phyloP scores from a whole-genome alignment of 1,140 invertebrate species.

The Drosophila pruinosa region DNA sequence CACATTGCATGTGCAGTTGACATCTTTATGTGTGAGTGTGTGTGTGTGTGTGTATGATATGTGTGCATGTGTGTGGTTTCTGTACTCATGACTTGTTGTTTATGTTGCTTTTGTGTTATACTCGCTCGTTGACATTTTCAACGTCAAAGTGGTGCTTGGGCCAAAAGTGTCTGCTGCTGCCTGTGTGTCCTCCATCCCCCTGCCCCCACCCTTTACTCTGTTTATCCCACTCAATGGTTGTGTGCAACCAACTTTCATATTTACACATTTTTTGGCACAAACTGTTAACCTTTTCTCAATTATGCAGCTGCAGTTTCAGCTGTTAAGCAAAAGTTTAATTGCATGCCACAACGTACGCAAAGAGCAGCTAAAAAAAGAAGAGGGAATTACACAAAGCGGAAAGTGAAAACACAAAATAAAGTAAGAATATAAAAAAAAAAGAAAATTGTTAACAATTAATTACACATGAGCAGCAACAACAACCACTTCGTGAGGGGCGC shows the following conservation, averaged over 20 bases:
- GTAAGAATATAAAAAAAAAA: neutral
- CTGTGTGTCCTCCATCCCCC: neutral
- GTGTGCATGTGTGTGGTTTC: slow-evolving; percentile 3
- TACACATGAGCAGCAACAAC: slow-evolving; percentile 47
- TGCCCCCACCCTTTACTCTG: neutral
- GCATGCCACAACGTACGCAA: slow-evolving; percentile 12
- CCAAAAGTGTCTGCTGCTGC: slow-evolving; percentile 38
- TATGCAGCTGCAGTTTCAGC: slow-evolving; percentile 27
- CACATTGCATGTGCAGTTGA: slow-evolving; percentile 74
- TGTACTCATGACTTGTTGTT: slow-evolving; percentile 34
- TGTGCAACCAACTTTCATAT: slow-evolving; percentile 36
- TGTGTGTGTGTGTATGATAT: slow-evolving; percentile 20
- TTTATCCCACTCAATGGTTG: neutral
- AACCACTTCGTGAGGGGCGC: slow-evolving; percentile 1
- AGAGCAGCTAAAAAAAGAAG: neutral
- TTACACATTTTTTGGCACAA: slow-evolving; percentile 19
- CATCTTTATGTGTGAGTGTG: slow-evolving; percentile 60
- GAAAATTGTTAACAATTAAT: slow-evolving; percentile 67
- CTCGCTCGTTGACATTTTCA: slow-evolving; percentile 58
- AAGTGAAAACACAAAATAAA: slow-evolving; percentile 9
- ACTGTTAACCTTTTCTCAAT: slow-evolving; percentile 39
- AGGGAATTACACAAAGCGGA: neutral
- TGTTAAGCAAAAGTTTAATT: slow-evolving; percentile 47
- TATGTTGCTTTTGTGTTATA: slow-evolving; percentile 27
- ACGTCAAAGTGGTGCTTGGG: slow-evolving; percentile 50